Conservation (phyloP, 2,888 invertebrate genomes). For the Andrena fulva region DNA sequence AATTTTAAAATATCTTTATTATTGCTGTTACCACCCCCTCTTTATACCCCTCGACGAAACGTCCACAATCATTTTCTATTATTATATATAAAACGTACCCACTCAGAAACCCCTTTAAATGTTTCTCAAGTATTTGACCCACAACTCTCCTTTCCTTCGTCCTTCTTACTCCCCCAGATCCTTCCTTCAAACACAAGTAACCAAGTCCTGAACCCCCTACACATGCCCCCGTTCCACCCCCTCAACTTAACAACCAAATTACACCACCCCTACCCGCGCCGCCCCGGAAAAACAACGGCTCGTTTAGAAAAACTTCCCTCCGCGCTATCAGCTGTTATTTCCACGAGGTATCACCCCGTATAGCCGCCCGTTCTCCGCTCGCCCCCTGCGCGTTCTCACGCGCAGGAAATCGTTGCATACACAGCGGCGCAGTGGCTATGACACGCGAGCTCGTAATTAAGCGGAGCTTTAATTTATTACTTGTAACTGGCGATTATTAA, state of each 20-base stretch:
- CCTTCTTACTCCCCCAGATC: too few species aligned
- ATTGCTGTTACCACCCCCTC: too few species aligned
- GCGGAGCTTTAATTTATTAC: slow-evolving; percentile 72
- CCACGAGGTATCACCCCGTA: neutral
- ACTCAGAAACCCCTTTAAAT: too few species aligned
- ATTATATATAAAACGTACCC: too few species aligned
- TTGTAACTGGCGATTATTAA: slow-evolving; percentile 70
- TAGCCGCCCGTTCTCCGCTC: neutral
- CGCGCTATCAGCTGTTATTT: neutral
- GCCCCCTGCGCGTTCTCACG: neutral
- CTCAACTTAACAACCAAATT: neutral
- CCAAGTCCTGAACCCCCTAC: too few species aligned
- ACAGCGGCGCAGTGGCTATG: slow-evolving; percentile 36
- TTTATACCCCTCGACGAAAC: too few species aligned
- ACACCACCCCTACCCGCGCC: neutral
- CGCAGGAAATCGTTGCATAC: slow-evolving; percentile 41
- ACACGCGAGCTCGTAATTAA: slow-evolving; percentile 74
- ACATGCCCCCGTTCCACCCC: neutral
- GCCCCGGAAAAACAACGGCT: neutral
- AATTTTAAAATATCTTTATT: too few species aligned
- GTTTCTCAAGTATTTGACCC: too few species aligned
- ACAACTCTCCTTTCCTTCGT: too few species aligned
- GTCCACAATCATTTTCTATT: too few species aligned
- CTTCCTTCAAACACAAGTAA: too few species aligned
- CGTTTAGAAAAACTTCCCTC: neutral